phyloP scores from a whole-genome alignment of 2,888 invertebrate species.

The Arge pagana region DNA sequence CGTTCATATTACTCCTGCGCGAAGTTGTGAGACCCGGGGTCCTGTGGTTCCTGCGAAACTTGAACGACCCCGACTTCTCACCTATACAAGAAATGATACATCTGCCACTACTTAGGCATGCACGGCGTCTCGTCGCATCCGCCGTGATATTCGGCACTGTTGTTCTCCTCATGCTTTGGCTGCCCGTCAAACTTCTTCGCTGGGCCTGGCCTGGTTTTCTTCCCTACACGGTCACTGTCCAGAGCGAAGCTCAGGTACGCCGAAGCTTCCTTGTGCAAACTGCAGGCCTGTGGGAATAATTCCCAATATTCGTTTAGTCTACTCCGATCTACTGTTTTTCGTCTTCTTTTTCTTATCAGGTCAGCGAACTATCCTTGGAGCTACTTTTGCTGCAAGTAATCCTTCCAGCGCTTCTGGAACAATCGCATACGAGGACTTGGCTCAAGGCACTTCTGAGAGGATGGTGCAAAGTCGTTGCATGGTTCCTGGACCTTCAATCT shows the following conservation, averaged over 20 bases:
- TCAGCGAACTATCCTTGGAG: slow-evolving; percentile 94
- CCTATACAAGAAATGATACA: slow-evolving; percentile 99
- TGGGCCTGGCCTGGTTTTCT: slow-evolving; percentile 83
- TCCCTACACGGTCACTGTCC: slow-evolving; percentile 89
- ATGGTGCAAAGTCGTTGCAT: slow-evolving; percentile 87
- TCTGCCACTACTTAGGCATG: slow-evolving; percentile 87
- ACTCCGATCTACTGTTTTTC: not conserved
- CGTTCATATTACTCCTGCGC: slow-evolving; percentile 87
- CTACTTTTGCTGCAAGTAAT: slow-evolving; percentile 91
- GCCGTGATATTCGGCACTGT: slow-evolving; percentile 96
- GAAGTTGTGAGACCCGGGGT: slow-evolving; percentile 97
- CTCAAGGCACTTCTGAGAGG: slow-evolving; percentile 84
- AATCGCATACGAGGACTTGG: slow-evolving; percentile 95
- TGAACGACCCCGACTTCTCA: slow-evolving; percentile 99
- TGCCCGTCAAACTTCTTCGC: slow-evolving; percentile 87
- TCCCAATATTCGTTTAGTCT: not conserved
- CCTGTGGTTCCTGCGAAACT: slow-evolving; percentile 95
- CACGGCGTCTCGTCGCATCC: slow-evolving; percentile 87
- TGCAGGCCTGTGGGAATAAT: not conserved
- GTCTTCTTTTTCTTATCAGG: slow-evolving; percentile 53
- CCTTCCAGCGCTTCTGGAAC: slow-evolving; percentile 92
- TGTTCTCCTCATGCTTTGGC: slow-evolving; percentile 93
- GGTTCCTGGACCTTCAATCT: slow-evolving; percentile 83
- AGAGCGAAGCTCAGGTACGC: slow-evolving; percentile 74
- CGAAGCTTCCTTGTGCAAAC: not conserved